Base-by-base conservation (phyloP, 2,797 vertebrate genomes). In the Chloroceryle inda region DNA sequence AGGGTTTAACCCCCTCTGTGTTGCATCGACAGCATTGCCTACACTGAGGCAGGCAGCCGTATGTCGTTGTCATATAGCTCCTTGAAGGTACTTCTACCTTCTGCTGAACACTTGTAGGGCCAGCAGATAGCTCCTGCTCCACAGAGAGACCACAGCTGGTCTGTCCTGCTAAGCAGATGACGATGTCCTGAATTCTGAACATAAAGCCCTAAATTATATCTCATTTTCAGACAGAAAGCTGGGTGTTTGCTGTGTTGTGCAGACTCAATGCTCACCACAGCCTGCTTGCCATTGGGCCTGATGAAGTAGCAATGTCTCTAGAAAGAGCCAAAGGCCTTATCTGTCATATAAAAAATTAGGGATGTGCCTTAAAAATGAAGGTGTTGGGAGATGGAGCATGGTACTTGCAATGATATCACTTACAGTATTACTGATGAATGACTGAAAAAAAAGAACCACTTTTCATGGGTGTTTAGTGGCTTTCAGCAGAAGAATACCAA, bases 211-310 rank as follows among this genome's bases (percentile, higher is more conserved):
- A 31, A 40, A 49, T 31, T 20, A 38, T 18, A 44, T 55, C 52
- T 15, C 55, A 13, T 69, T 83, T 86, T 42, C 38, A 52, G 19
- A 9, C 17, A 62, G 50, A 33, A 83, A 87, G 52, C 7, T 2
- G 19, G 10, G 37, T 3, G 7, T 52, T 68, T 73, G 5, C 10
- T 33, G 31, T 40, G 27, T 77, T 62, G 77, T 45, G 66, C 22
- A 22, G 42, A 31, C 8, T 16, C 0, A 3, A 27, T 1, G 0
- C 82, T 82, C 15, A 6, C 23, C 0, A 3, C 33, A 33, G 35
- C 18, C 58, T 71, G 33, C 67, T 74, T 73, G 29, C 44, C 23
- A 14, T 66, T 24, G 22, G 49, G 45, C 35, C 29, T 59, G 29
- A 33, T 59, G 68, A 59, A 87, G 62, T 22, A 62, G 64, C 62